Base-by-base conservation (phyloP, 2,113 vertebrate species). In the Phycodurus eques region DNA sequence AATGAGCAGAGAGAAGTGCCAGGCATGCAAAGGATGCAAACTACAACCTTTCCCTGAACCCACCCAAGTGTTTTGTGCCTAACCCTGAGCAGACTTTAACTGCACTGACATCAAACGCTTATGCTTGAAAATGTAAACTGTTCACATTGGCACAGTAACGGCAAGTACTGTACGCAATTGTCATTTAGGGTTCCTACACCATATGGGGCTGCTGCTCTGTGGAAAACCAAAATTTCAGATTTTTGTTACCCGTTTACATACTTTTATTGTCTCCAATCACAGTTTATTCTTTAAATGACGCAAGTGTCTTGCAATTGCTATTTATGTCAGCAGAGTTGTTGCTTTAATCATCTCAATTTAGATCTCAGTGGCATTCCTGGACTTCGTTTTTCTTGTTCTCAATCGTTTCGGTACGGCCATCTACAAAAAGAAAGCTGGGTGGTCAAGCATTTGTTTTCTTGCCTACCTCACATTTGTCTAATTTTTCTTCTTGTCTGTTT, bases 381-480 rank as follows among this genome's bases (percentile, higher is more conserved):
- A 54, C 53, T 56, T 22, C 39, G 17, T 22, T 44, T 68, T 39
- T 67, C 44, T n/a, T 19, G 19, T 53, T 68, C 14, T 66, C 33
- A 9, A 54, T 68, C 39, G 19, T 74, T 76, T 75, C 60, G 69
- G 73, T 81, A 77, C 74, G 56, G 54, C 73, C 63, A 72, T 80
- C 56, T 53, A 60, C 64, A 75, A 67, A 62, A 70, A 70, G 57
- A 76, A 71, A 65, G 70, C 54, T 46, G 59, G 74, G 78, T 77
- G 72, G 72, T 85, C 74, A 81, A 84, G 78, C 75, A 76, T 83
- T 73, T 79, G 70, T 84, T 82, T 84, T 80, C 79, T 77, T 75
- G 78, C 86, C 91, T 93, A 92, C 92, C 92, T 93, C 92, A 88
- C 71, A 66, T 78, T 80, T 53, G 67, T 60, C 79, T 80, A 56